Evolutionary conservation across 2,888 invertebrate genomes (phyloP), one percentile per base, ranked within the genome.

Genomic region (Lasius platythorax): DNA sequence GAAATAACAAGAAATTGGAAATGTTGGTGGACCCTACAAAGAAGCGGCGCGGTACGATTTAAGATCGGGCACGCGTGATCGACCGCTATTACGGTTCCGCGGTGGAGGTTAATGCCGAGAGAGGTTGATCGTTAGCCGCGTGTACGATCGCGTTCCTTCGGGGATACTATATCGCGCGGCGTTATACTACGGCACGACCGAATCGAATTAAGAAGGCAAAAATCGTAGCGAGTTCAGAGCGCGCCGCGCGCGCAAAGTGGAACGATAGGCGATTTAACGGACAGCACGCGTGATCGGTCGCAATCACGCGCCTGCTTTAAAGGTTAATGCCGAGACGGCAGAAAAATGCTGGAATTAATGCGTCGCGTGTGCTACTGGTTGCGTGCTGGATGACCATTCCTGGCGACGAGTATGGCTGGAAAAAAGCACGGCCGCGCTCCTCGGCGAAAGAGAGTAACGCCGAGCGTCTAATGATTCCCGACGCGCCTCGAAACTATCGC

Each of bases 301-400:
- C 88, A 87, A 89, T 88, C 89, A 84, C 74, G 87, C 68, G 89
- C 88, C 85, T 83, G 86, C 89, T 89, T 88, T 89, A 89, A 88
- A 88, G 87, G 86, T 91, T 91, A 91, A 91, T 91, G 88, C 83
- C 89, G 82, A 50, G 82, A 88, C 79, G 61, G 33, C 67, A 86
- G 91, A 91, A 91, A 89, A 89, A 89, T 91, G 82, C 82, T 66
- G 75, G 89, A 86, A 91, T 91, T 91, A 91, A 91, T 91, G 91
- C 91, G 91, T 91, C 91, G 91, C 91, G 91, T 91, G 91, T 91
- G 90, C 89, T 89, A 90, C 91, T 85, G 91, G 88, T 91, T 89
- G 91, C 91, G 91, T 91, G 91, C 87, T 64, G 85, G 85, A 84
- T 90, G 87, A 87, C 89, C 91, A 90, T 91, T 91, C 83, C 68